Conservation (phyloP, 2,888 invertebrate genomes). For the Bellardia pandia region DNA sequence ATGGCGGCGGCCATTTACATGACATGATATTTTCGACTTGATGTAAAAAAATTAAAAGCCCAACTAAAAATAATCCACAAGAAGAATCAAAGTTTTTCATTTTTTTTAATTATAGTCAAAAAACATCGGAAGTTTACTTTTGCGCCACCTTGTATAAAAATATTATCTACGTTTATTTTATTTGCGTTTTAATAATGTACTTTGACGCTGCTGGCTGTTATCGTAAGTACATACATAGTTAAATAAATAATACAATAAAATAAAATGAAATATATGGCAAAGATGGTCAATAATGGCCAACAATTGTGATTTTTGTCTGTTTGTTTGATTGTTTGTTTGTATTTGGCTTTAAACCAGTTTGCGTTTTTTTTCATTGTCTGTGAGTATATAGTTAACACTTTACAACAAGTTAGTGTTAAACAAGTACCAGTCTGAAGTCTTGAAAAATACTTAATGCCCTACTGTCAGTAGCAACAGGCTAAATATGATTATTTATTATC, state of each 20-base stretch:
- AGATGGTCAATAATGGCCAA: constrained; percentile 3
- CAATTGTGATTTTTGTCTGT: background rate
- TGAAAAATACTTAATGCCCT: constrained; percentile 6
- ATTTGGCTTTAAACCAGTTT: constrained; percentile 25
- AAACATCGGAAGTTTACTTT: too few relatives aligned
- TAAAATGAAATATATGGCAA: constrained; percentile 15
- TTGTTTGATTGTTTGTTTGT: background rate
- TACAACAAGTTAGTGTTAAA: background rate
- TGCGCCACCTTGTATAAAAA: too few relatives aligned
- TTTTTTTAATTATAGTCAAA: too few relatives aligned
- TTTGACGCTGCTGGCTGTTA: background rate
- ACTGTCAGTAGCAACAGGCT: too few relatives aligned
- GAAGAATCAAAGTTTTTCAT: too few relatives aligned
- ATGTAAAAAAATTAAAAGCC: too few relatives aligned
- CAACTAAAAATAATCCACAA: too few relatives aligned
- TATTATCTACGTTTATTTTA: constrained; percentile 2
- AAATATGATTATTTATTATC: too few relatives aligned
- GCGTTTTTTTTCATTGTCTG: background rate
- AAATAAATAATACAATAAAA: background rate
- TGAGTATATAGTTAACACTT: background rate
- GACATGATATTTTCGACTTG: too few relatives aligned
- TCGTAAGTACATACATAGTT: too few relatives aligned
- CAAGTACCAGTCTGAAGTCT: background rate
- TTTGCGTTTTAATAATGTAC: background rate
- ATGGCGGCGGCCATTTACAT: too few relatives aligned